Conservation (phyloP, 1,140 invertebrate genomes). For the Camponotus pennsylvanicus region DNA sequence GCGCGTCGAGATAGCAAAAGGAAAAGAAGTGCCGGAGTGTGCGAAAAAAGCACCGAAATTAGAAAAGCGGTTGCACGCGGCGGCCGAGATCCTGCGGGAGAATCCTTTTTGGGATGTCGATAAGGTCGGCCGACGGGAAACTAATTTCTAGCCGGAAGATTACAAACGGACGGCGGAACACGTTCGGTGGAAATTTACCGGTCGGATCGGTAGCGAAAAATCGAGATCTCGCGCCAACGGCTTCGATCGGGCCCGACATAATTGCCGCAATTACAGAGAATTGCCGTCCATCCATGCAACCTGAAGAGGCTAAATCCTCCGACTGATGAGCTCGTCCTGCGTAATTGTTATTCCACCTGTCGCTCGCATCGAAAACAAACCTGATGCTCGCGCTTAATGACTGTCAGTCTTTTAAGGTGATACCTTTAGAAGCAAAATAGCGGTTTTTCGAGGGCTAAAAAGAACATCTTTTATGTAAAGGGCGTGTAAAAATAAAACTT, state of each 20-base stretch:
- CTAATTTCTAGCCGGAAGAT: conserved; percentile 57
- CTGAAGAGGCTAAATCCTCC: conserved; percentile 51
- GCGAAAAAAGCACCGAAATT: conserved; percentile 47
- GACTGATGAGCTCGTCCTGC: conserved; percentile 35
- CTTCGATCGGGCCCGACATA: conserved; percentile 53
- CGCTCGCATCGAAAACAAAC: conserved; percentile 15
- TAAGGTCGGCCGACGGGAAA: conserved; percentile 51
- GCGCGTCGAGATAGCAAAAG: conserved; percentile 14
- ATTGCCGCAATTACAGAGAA: conserved; percentile 48
- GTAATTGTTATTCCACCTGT: conserved; percentile 71
- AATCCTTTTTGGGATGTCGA: conserved; percentile 50
- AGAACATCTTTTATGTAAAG: background rate
- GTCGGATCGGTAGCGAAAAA: conserved; percentile 51
- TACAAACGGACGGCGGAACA: conserved; percentile 56
- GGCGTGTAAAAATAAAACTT: background rate
- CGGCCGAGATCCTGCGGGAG: conserved; percentile 21
- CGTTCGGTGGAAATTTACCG: conserved; percentile 57
- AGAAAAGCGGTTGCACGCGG: conserved; percentile 29
- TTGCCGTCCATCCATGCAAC: background rate
- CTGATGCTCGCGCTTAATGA: conserved; percentile 48
- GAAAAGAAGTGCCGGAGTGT: background rate
- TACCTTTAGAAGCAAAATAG: background rate
- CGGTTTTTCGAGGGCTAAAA: background rate
- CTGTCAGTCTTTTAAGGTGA: conserved; percentile 41
- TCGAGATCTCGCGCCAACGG: conserved; percentile 44